Percentiles rank a stretch among this genome's conserved stretches.
Conservation (phyloP, 2,113 vertebrate species). For the Danio rerio region GRCz12tu NC_133184.1:1378501-1379000, state of each 20-base stretch:
- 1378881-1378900: too few species aligned
- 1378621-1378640: not conserved
- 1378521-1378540: not conserved
- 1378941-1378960: too few species aligned
- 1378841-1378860: too few species aligned
- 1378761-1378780: slow-evolving; percentile 81
- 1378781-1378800: slow-evolving; percentile 73
- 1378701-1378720: slow-evolving; percentile 77
- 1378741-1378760: slow-evolving; percentile 70
- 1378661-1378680: not conserved
- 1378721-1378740: slow-evolving; percentile 65
- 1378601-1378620: not conserved
- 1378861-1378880: too few species aligned
- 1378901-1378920: too few species aligned
- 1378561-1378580: not conserved
- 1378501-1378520: not conserved
- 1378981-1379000: too few species aligned
- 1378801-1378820: slow-evolving; percentile 56
- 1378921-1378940: too few species aligned
- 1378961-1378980: too few species aligned
- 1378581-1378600: slow-evolving; percentile 9
- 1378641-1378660: not conserved
- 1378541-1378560: not conserved
- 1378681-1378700: slow-evolving; percentile 46
- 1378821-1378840: too few species aligned